A percentile compares a stretch with the other conserved stretches of the same genome.
Conservation (phyloP, 2,113 vertebrate genomes). For the Brachypteracias leptosomus region DNA sequence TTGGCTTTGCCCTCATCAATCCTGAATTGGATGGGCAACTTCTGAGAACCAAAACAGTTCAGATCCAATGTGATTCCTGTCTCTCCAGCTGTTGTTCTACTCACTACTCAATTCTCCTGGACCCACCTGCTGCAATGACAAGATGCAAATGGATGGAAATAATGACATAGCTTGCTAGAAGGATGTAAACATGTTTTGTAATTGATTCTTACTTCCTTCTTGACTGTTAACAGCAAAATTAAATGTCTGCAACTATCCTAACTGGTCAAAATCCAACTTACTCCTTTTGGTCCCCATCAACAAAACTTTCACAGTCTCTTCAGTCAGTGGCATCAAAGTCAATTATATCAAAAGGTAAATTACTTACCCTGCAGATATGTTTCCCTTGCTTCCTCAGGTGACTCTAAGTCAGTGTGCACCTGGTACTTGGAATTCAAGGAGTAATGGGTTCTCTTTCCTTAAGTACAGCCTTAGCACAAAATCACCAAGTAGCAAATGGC, state of each 20-base stretch:
- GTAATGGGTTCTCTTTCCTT: not conserved
- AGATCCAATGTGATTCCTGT: not conserved
- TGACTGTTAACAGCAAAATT: not conserved
- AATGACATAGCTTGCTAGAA: not conserved
- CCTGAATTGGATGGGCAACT: not conserved
- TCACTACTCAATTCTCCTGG: not conserved
- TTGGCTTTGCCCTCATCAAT: not conserved
- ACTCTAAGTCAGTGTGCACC: not conserved
- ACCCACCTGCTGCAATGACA: not conserved
- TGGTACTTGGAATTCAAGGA: not conserved
- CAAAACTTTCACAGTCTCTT: not conserved
- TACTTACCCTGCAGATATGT: fast-evolving
- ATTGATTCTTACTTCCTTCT: not conserved
- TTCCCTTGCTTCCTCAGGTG: not conserved
- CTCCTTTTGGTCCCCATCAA: not conserved
- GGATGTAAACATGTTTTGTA: not conserved
- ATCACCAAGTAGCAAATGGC: not conserved
- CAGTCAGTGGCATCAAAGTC: not conserved
- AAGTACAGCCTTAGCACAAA: not conserved
- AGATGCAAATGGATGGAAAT: not conserved
- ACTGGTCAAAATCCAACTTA: not conserved
- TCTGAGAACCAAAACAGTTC: not conserved
- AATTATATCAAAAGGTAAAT: not conserved
- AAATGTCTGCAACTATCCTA: not conserved
- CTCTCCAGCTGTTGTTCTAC: not conserved